Evolutionary conservation across 2,888 invertebrate species (phyloP).

Genomic region (Alsophila aescularia): DNA sequence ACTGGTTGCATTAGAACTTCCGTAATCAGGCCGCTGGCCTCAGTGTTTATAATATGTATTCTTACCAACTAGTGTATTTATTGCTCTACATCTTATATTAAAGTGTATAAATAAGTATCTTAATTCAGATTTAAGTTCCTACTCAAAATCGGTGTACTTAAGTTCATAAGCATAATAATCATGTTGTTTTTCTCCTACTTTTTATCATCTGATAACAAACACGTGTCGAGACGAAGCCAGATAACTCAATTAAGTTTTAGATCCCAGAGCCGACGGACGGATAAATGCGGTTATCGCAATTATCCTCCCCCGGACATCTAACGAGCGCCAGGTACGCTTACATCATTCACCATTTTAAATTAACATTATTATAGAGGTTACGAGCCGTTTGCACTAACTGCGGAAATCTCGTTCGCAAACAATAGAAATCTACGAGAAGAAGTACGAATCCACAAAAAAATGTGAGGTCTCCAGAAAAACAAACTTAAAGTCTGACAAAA

Average conservation of each 20-base stretch:
- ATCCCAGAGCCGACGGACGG: slow-evolving; percentile 65
- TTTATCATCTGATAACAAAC: slow-evolving; percentile 13
- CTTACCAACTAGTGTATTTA: not conserved
- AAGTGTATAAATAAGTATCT: not conserved
- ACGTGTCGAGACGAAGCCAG: slow-evolving; percentile 34
- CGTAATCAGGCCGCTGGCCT: not conserved
- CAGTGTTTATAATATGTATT: not conserved
- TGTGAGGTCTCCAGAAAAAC: slow-evolving; percentile 7
- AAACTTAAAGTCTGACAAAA: slow-evolving; percentile 24
- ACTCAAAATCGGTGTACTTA: too few species aligned
- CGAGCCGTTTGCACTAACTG: slow-evolving; percentile 6
- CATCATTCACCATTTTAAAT: slow-evolving; percentile 42
- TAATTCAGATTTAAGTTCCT: too few species aligned
- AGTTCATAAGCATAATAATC: too few species aligned
- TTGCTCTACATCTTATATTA: not conserved
- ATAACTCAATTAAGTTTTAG: slow-evolving; percentile 77
- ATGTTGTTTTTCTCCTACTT: not conserved
- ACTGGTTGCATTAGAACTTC: too few species aligned
- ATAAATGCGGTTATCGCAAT: slow-evolving; percentile 78
- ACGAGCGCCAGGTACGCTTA: slow-evolving; percentile 52
- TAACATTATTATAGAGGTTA: slow-evolving; percentile 15
- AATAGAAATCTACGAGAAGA: slow-evolving; percentile 23
- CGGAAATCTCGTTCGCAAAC: slow-evolving; percentile 11
- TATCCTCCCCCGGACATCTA: slow-evolving; percentile 66
- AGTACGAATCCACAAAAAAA: slow-evolving; percentile 28